Evolutionary conservation across 2,888 invertebrate species (phyloP).

Genomic region (Athetis lepigone): DNA sequence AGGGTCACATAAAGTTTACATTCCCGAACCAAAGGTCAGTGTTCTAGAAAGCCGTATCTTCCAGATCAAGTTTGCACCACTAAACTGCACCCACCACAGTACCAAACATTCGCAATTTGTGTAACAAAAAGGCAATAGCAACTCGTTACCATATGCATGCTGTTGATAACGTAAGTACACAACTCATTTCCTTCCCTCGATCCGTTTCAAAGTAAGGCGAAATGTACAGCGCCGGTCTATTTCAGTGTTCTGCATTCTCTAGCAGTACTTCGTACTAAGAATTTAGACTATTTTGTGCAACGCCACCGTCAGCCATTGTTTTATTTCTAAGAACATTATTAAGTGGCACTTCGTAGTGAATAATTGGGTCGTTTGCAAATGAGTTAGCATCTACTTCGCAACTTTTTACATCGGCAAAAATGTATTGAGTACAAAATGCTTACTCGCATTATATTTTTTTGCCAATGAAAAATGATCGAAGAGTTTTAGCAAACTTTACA

Average conservation of each 20-base stretch:
- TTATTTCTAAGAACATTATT: slow-evolving; percentile 13
- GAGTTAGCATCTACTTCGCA: background rate
- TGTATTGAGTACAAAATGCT: slow-evolving; percentile 13
- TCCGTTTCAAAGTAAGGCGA: slow-evolving; percentile 51
- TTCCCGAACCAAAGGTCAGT: background rate
- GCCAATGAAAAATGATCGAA: slow-evolving; percentile 28
- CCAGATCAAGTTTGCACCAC: background rate
- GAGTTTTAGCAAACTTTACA: slow-evolving; percentile 33
- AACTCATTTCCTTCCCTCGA: slow-evolving; percentile 65
- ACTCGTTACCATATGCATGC: slow-evolving; percentile 50
- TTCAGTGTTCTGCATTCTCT: slow-evolving; percentile 50
- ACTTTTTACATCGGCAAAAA: slow-evolving; percentile 3
- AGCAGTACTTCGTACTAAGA: slow-evolving; percentile 28
- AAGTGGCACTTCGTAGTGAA: background rate
- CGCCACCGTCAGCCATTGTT: slow-evolving; percentile 13
- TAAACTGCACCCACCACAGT: slow-evolving; percentile 10
- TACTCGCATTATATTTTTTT: slow-evolving; percentile 7
- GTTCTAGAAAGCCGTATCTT: background rate
- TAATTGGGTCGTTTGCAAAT: slow-evolving; percentile 14
- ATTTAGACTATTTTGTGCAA: slow-evolving; percentile 34
- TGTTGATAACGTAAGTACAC: slow-evolving; percentile 59
- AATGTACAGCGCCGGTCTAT: slow-evolving; percentile 45
- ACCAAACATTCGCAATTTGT: slow-evolving; percentile 32
- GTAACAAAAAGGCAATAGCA: slow-evolving; percentile 36
- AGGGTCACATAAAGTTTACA: background rate